Evolutionary conservation across 2,888 invertebrate species (phyloP), one percentile per base, ranked within the genome.

Genomic region (Drosophila demipolita): DNA sequence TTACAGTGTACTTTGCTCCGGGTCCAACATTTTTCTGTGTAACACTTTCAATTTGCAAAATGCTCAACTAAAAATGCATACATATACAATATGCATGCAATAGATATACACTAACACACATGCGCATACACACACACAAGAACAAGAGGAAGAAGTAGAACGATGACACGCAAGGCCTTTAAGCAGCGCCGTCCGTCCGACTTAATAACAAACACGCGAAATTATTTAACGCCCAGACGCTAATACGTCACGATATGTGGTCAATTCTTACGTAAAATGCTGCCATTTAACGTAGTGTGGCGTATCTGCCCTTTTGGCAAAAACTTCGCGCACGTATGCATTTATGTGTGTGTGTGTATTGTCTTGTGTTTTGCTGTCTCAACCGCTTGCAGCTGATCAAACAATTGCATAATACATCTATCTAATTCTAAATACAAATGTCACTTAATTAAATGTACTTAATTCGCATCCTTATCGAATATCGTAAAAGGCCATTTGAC

Each of bases 161-260:
- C 38, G 9, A 33, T 48, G 26, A 54, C 71, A 68, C 52, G 67
- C 75, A 75, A 78, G 66, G 67, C 57, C 59, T 62, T 63, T 49
- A 26, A 60, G 36, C 35, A 69, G 38, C 35, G 12, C 17, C 35
- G 73, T 78, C 54, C 63, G 33, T 53, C 49, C 61, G 33, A 66
- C 63, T 61, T 73, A 86, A 86, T 79, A 73, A 73, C 83, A 83
- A 74, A 81, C 84, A 87, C 84, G 87, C 84, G 87, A 88, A 88
- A 73, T 68, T 40, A 76, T 89, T 85, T 89, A 87, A 82, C 89
- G 81, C 76, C 69, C 57, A 58, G 64, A 32, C 48, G 89, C 89
- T 89, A 86, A 86, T 87, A 89, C 86, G 86, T 86, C 86, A 86
- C 71, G 59, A 74, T 82, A 83, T 73, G 71, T 82, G 75, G 67